Base-by-base conservation (phyloP, 2,888 invertebrate genomes). In the Spialia ferax region DNA sequence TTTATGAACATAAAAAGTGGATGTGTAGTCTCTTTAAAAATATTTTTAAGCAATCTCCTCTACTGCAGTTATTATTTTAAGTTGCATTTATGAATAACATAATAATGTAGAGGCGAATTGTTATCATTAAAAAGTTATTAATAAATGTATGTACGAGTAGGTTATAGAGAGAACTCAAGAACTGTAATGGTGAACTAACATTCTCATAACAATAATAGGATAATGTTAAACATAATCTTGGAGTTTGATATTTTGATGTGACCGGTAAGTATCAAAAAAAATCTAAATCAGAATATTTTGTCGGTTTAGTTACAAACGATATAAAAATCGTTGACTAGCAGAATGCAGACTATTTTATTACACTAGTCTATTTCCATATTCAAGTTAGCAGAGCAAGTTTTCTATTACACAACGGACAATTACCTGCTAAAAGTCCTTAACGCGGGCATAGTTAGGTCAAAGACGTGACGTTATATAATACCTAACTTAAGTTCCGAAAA, bases 401-500 rank as follows among this genome's bases (percentile, higher is more conserved):
- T 13, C 6, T 15, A 13, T 32, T 60, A 13, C 18, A 29, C 32
- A 20, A 60, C 48, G 18, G 18, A 18, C 50, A 50, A 32, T 61
- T 61, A 50, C 18, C 11, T n/a, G n/a, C 48, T 50, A 18, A 50
- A 61, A 61, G 20, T 61, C 50, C 50, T 50, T 32, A 22, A 35
- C 20, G 48, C 32, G 48, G 22, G 55, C 32, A 62, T 35, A 50
- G 61, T 62, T 62, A 3, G 52, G 15, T 20, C 38, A 54, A 18
- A 52, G 50, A 22, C 23, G 13, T 26, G 63, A 63, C 63, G 22
- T 52, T 23, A 52, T 62, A 18, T 29, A 54, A 29, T 60, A 60
- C 42, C 42, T 59, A 60, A 54, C 42, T 59, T n/a, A 42, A 29
- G 20, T 29, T 54, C 52, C 29, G 35, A 59, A 59, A 59, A 50